Percentiles rank a stretch among this genome's conserved stretches.
Conservation (phyloP, 1,140 invertebrate species). For the Drepana arcuata region DNA sequence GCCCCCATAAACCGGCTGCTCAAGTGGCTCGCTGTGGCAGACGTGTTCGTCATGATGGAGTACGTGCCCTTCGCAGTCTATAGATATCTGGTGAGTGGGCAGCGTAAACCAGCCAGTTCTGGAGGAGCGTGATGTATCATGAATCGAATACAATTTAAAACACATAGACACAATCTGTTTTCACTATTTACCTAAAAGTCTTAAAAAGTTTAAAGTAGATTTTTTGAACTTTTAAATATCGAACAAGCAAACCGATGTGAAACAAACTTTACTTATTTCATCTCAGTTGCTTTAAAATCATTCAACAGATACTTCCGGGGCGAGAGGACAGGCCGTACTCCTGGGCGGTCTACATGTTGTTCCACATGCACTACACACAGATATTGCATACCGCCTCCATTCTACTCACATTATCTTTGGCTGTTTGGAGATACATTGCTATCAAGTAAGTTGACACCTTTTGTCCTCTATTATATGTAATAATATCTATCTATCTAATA, state of each 20-base stretch:
- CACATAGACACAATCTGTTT: too few species aligned
- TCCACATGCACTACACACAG: constrained; percentile 84
- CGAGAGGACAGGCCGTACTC: constrained; percentile 75
- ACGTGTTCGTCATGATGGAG: constrained; percentile 90
- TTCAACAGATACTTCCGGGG: constrained; percentile 58
- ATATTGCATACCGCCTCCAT: constrained; percentile 90
- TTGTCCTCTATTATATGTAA: too few species aligned
- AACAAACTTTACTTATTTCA: too few species aligned
- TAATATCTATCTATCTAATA: too few species aligned
- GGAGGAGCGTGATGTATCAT: too few species aligned
- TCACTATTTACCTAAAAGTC: too few species aligned
- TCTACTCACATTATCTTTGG: constrained; percentile 86
- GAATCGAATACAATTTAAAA: too few species aligned
- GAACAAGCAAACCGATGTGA: too few species aligned
- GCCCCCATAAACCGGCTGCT: constrained; percentile 89
- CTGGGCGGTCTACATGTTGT: constrained; percentile 80
- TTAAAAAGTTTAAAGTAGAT: too few species aligned
- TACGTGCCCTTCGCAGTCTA: constrained; percentile 89
- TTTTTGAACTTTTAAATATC: too few species aligned
- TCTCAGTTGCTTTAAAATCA: too few species aligned
- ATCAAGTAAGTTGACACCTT: constrained; percentile 63
- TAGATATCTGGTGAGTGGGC: constrained; percentile 78
- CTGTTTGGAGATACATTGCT: constrained; percentile 77
- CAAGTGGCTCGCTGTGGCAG: constrained; percentile 82
- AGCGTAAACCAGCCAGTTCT: too few species aligned